Evolutionary conservation across 2,113 vertebrate genomes (phyloP), one percentile per base, ranked within the genome.

Genomic region (Struthidea cinerea): DNA sequence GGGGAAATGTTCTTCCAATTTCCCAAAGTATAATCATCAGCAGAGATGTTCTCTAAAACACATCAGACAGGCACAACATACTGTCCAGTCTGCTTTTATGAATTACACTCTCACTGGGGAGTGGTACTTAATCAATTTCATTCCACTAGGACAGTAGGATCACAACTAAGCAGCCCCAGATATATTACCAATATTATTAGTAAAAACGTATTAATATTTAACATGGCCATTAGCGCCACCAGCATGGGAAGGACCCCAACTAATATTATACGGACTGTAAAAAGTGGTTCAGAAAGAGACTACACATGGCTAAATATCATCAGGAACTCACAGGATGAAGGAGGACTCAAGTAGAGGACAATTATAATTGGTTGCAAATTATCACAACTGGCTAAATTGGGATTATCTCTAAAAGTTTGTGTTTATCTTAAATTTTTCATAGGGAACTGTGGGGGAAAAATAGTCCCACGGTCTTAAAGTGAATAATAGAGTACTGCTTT

Each of bases 171-270:
- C 67, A 94, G 79, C 30, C n/a, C 33, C 50, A 82, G 32, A 59
- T 68, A 53, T 37, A 89, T 63, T 59, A 84, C 39, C 70, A 96
- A 71, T 67, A 55, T 39, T 70, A 95, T 85, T 84, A 91, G 60
- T 57, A 71, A 94, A 90, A 77, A 42, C 2, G 15, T 67, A 77
- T 96, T 94, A 91, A 73, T 93, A 95, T 88, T 91, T 95, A 90
- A 90, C 93, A 57, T 7, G 12, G 39, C 41, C 10, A 5, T 87
- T 83, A 80, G 80, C 28, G 21, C 44, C 42, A 74, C n/a, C 41
- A 33, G 52, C 0, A 0, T 76, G 24, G 64, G 50, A 89, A 91
- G 46, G 11, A 89, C 59, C 27, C 13, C 30, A 75, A 59, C 57
- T 84, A 84, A 78, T 56, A 68, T 22, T 44, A 30, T 7, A 70